phyloP scores from a whole-genome alignment of 2,113 vertebrate species.

The Nanger granti region DNA sequence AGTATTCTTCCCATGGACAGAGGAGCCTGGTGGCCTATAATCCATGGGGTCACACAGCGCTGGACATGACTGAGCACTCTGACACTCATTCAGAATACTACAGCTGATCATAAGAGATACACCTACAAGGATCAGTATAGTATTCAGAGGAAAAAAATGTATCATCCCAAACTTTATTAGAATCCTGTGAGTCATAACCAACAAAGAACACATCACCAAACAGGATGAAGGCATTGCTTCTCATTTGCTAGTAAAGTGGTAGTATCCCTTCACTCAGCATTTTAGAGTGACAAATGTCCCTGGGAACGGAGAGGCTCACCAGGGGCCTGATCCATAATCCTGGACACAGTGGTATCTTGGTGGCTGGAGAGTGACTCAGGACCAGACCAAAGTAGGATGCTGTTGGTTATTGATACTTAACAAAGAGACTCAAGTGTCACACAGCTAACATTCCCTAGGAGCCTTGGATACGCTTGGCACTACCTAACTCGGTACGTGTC shows the following conservation, averaged over 20 bases:
- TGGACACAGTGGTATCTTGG: not conserved
- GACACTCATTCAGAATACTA: not conserved
- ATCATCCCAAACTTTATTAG: not conserved
- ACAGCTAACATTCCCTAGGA: not conserved
- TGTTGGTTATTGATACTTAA: not conserved
- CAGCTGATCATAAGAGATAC: not conserved
- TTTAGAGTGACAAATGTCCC: not conserved
- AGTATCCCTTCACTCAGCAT: not conserved
- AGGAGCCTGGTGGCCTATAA: not conserved
- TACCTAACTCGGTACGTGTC: rapidly evolving
- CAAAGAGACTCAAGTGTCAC: not conserved
- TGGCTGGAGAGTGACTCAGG: not conserved
- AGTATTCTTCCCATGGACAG: not conserved
- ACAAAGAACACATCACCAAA: not conserved
- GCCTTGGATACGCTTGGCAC: rapidly evolving
- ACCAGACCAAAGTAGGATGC: not conserved
- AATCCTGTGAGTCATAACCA: not conserved
- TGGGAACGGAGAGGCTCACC: not conserved
- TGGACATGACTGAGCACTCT: not conserved
- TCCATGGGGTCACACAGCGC: not conserved
- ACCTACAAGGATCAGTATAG: not conserved
- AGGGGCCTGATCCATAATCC: not conserved
- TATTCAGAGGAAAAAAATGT: not conserved
- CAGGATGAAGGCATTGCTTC: not conserved
- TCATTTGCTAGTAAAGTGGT: not conserved